These are phyloP conservation scores for Sipha flava DNA, from an alignment of 1,140 invertebrate species.

Conservation along the genomic window DNA sequence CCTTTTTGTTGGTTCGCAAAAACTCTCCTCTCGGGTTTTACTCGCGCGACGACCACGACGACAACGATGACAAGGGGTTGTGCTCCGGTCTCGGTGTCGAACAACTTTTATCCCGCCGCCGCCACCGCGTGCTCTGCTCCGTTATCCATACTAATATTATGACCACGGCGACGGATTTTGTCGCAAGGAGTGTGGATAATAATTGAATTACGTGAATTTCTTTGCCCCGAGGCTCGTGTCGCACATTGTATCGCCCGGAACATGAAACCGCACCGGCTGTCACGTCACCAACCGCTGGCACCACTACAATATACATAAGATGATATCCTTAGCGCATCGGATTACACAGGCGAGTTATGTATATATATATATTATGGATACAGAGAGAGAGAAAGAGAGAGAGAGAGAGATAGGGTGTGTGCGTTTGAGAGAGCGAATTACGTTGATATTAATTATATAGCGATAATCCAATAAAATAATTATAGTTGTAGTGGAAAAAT, in stretches of 20 bases:
- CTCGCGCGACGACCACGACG: background rate
- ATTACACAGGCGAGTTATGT: background rate
- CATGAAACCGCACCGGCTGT: background rate
- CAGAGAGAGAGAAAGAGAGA: too few species aligned
- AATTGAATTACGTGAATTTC: constrained; percentile 15
- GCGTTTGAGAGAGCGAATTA: too few species aligned
- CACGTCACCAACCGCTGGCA: background rate
- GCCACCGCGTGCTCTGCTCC: background rate
- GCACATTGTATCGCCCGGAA: too few species aligned
- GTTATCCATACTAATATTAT: constrained; percentile 14
- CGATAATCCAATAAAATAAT: too few species aligned
- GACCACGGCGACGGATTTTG: background rate
- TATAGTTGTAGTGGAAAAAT: too few species aligned
- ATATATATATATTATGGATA: background rate
- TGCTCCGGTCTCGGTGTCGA: too few species aligned
- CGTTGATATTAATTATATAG: too few species aligned
- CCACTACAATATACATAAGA: background rate
- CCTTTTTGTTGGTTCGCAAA: constrained; percentile 21
- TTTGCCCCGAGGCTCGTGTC: background rate
- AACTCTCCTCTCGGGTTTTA: constrained; percentile 8
- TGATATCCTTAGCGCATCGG: background rate
- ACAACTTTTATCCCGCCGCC: background rate
- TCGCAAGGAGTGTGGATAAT: background rate
- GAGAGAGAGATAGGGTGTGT: too few species aligned
- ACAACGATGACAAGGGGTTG: background rate